Percentiles rank a stretch among this genome's conserved stretches.
Evolutionary conservation across 92 coral and sea anemone species (phyloP).

Genomic region (Porites divaricata): DNA sequence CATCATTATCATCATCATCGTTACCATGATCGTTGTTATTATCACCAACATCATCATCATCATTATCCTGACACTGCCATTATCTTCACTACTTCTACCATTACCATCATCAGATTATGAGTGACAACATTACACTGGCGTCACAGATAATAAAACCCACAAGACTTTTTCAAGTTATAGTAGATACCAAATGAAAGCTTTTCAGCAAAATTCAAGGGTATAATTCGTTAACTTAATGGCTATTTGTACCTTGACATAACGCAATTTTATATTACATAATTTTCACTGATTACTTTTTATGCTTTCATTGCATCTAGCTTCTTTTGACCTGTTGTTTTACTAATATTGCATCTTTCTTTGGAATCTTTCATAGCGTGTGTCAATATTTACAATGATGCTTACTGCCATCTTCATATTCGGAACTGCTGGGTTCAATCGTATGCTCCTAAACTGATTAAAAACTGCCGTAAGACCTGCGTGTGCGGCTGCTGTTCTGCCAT

Average conservation of each 20-base stretch:
- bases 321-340: no score
- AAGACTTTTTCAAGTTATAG: no score
- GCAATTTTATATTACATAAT: no score
- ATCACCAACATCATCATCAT: no score
- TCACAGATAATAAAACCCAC: no score
- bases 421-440: constrained; percentile 6
- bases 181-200: no score
- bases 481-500: constrained; percentile 3
- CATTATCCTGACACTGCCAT: no score
- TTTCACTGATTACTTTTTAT: no score
- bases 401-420: not conserved
- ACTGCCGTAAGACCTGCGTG: constrained; percentile 15
- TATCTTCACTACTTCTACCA: not conserved
- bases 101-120: not conserved
- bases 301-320: no score
- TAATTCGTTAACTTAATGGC: no score
- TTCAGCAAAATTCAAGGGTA: no score
- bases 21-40: not conserved
- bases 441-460: constrained; percentile 6
- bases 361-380: not conserved
- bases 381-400: constrained; percentile 16
- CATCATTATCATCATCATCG: not conserved
- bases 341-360: not conserved
- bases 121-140: not conserved
- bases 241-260: no score